These are phyloP conservation scores for Phyto melanocephala DNA, from an alignment of 2,888 invertebrate genomes.

Conservation along the genomic window DNA sequence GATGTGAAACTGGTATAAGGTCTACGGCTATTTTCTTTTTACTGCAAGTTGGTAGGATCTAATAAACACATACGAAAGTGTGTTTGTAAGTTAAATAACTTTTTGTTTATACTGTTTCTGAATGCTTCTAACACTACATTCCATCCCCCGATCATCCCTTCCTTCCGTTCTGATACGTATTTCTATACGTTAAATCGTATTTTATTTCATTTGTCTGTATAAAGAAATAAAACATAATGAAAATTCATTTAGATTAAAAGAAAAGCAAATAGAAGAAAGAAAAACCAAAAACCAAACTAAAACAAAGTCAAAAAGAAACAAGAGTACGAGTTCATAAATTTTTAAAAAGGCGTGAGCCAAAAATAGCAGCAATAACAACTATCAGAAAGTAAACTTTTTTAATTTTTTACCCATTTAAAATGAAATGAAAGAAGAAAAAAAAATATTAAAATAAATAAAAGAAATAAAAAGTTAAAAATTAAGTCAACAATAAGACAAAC, in stretches of 20 bases:
- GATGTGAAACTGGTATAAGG: too few species aligned
- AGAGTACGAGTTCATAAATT: constrained; percentile 21
- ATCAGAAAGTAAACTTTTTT: not conserved
- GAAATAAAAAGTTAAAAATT: not conserved
- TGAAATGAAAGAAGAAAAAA: not conserved
- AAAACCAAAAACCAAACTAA: not conserved
- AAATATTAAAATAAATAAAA: not conserved
- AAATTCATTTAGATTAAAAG: constrained; percentile 25
- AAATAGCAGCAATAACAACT: not conserved
- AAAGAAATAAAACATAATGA: constrained; percentile 1
- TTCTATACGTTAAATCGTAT: not conserved
- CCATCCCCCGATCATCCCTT: not conserved
- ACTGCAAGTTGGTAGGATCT: too few species aligned
- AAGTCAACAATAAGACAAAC: not conserved
- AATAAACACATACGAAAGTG: too few species aligned
- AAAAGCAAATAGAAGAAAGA: constrained; percentile 5
- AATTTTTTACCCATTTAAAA: not conserved
- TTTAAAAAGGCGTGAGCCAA: not conserved
- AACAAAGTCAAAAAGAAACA: not conserved
- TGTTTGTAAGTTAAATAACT: too few species aligned
- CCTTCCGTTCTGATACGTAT: not conserved
- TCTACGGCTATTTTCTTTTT: too few species aligned
- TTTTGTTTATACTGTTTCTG: too few species aligned
- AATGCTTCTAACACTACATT: too few species aligned
- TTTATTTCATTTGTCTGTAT: not conserved